Evolutionary conservation across 1,140 invertebrate genomes (phyloP), one percentile per base, ranked within the genome.

Genomic region (Coboldia fuscipes): DNA sequence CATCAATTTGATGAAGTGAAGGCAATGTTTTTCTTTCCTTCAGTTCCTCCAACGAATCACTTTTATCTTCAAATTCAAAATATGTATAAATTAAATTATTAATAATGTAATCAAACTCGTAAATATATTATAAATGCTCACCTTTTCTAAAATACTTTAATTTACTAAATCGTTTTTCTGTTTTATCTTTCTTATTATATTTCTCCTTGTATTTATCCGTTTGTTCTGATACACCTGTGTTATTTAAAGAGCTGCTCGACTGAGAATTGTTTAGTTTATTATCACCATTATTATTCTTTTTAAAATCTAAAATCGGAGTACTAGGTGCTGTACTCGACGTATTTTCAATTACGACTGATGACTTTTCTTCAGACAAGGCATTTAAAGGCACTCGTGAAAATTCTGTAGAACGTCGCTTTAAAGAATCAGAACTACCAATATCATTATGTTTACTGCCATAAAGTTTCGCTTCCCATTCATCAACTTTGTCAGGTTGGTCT

Each of bases 391-490:
- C 48, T 1, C 44, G 41, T 0, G 42, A 38, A 20, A 28, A 33
- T 38, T 53, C 52, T 48, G 50, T 53, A 32, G 51, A 53, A 20
- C 51, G 43, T 4, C 48, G 43, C 29, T 55, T 55, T 15, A 55
- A 33, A 1, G 51, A 54, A 38, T 55, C 51, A 3, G 41, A 43
- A 38, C 41, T 52, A 7, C 49, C 44, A 16, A 46, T 45, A 18
- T 54, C 50, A 12, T 48, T 30, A 39, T 65, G 60, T 40, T 72
- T 70, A n/a, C n/a, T n/a, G 22, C 73, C 72, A 46, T 77, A 78
- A 12, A 84, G 59, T 53, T 85, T 84, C 33, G 73, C 67, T 30
- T 79, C 78, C 80, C 79, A 85, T 47, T 85, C 80, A 52, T 84
- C 77, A 40, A 70, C 57, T 41, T 62, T 57, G 48, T 19, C 18